Evolutionary conservation across 2,888 invertebrate genomes (phyloP).

Genomic region (Ptilodon capucinus): DNA sequence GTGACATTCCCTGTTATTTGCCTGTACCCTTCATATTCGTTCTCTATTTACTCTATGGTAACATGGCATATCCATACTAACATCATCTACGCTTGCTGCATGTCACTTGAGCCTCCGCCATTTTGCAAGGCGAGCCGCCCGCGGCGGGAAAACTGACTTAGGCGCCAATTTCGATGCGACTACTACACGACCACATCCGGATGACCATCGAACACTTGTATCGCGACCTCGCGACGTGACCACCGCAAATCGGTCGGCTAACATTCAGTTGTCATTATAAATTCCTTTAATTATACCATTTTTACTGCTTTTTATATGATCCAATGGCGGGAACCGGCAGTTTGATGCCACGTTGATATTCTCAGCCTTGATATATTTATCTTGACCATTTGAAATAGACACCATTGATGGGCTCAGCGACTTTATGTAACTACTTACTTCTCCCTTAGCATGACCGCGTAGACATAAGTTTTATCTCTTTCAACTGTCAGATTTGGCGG

Average conservation of each 20-base stretch:
- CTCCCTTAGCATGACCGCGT: too few relatives aligned
- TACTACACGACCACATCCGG: conserved; percentile 52
- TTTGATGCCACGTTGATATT: conserved; percentile 56
- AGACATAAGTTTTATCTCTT: too few relatives aligned
- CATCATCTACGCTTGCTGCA: conserved; percentile 47
- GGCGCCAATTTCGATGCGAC: conserved; percentile 76
- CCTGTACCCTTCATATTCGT: not conserved
- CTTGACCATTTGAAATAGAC: not conserved
- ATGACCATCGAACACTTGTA: conserved; percentile 27
- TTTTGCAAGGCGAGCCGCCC: conserved; percentile 79
- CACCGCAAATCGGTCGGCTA: conserved; percentile 47
- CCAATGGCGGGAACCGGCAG: conserved; percentile 49
- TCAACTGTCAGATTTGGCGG: too few relatives aligned
- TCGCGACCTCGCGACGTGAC: conserved; percentile 19
- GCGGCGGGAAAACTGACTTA: conserved; percentile 79
- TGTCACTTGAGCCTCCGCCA: conserved; percentile 78
- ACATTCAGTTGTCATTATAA: conserved; percentile 63
- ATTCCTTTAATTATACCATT: conserved; percentile 75
- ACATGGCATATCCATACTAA: conserved; percentile 56
- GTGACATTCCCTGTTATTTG: too few relatives aligned
- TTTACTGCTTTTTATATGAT: conserved; percentile 64
- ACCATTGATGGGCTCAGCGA: not conserved
- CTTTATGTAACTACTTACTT: too few relatives aligned
- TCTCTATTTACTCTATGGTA: not conserved
- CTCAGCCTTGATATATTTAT: conserved; percentile 55